Base-by-base conservation (phyloP, 2,888 invertebrate species). In the Antitype chi region DNA sequence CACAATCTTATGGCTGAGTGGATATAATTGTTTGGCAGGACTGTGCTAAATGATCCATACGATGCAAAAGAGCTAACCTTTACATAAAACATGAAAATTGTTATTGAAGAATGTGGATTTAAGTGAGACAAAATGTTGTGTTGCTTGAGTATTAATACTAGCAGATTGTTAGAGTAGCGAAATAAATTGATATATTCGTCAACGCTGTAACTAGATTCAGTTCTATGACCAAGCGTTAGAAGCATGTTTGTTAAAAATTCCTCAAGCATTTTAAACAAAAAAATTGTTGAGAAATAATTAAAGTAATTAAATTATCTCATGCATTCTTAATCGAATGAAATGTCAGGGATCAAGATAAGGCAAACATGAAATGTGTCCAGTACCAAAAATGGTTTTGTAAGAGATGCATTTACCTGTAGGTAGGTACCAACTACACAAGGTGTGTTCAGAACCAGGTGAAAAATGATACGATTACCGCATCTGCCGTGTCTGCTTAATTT, bases 391-490 rank as follows among this genome's bases (percentile, higher is more conserved):
- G 93, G 93, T 79, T 82, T 81, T 74, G 82, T 82, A 78, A 83
- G 83, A 85, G 82, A 88, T 88, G 80, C 86, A 87, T 86, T 89
- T 80, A 85, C 82, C 85, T 82, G 6, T 38, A 38, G 38, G 38
- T 38, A 38, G 32, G 32, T 5, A 38, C 38, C 3, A 38, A 5
- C 38, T 82, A 81, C 79, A 90, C 94, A 94, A 94, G 93, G 93
- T 94, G 93, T 85, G 91, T 88, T 82, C 47, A 76, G 81, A 55
- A 88, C 91, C 93, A 93, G 94, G 92, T 94, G 94, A 86, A 89
- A 88, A 88, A 82, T 76, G 80, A 81, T 76, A 76, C 81, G 77
- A 80, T 88, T 87, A 85, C 85, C 80, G 81, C 93, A 94, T 94
- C 94, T 93, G 94, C 91, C 83, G 76, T 80, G 84, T 89, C 87